Conservation (phyloP, 2,113 vertebrate genomes). For the Erythrocebus patas region DNA sequence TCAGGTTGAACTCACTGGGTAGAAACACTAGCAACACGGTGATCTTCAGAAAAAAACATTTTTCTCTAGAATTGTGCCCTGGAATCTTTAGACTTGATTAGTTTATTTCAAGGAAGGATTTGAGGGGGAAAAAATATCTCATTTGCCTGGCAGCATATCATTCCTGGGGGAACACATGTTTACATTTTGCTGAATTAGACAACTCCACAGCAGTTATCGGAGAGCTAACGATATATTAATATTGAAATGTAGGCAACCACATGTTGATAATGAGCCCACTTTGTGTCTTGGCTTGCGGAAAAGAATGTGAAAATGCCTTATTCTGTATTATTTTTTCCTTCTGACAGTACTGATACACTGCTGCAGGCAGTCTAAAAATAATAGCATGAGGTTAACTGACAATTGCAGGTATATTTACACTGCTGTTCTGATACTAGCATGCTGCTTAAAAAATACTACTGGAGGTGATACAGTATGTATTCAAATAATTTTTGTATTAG, state of each 20-base stretch:
- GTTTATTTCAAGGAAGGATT: slow-evolving; percentile 45
- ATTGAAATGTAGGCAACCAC: slow-evolving; percentile 79
- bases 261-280: slow-evolving; percentile 84
- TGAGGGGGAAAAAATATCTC: slow-evolving; percentile 25
- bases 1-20: background rate
- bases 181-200: slow-evolving; percentile 78
- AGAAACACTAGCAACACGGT: background rate
- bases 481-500: slow-evolving; percentile 76
- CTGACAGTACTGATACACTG: slow-evolving; percentile 84
- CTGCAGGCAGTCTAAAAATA: slow-evolving; percentile 85
- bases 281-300: slow-evolving; percentile 79
- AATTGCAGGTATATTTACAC: slow-evolving; percentile 87
- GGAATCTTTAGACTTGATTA: slow-evolving; percentile 51
- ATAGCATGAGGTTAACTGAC: slow-evolving; percentile 86
- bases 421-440: slow-evolving; percentile 84
- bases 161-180: slow-evolving; percentile 76
- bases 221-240: slow-evolving; percentile 77
- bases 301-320: slow-evolving; percentile 81
- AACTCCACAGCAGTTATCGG: slow-evolving; percentile 49
- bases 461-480: slow-evolving; percentile 68
- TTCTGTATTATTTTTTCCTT: slow-evolving; percentile 78
- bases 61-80: background rate
- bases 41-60: background rate
- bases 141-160: slow-evolving; percentile 61
- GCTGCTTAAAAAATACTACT: slow-evolving; percentile 79